Conservation (phyloP, 1,140 invertebrate genomes). For the Rhagoletis zephyria region DNA sequence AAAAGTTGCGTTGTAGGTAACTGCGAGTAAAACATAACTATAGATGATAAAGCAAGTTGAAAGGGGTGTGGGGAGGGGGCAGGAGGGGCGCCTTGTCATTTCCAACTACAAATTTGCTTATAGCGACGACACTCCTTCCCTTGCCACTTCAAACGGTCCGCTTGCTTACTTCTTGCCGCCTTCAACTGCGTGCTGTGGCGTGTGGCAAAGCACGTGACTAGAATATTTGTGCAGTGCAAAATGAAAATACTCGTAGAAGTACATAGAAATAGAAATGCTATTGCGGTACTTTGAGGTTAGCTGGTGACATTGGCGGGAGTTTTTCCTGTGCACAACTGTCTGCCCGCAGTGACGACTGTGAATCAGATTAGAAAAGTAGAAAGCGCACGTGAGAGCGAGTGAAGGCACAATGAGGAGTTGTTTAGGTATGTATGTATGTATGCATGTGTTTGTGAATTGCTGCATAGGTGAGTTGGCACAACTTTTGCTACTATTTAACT, state of each 20-base stretch:
- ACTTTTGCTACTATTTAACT: conserved; percentile 45
- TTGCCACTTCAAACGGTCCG: background rate
- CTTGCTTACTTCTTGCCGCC: background rate
- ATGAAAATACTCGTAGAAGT: background rate
- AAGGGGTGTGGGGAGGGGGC: background rate
- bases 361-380: conserved; percentile 51
- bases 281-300: conserved; percentile 49
- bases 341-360: conserved; percentile 18
- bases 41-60: background rate
- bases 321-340: conserved; percentile 24
- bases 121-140: background rate
- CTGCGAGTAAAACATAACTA: background rate
- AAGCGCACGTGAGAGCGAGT: background rate
- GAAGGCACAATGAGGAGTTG: background rate
- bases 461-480: background rate
- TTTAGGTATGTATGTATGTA: background rate
- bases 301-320: conserved; percentile 46
- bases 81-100: background rate
- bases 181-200: conserved; percentile 17
- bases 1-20: background rate
- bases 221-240: conserved; percentile 17
- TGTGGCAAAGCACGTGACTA: conserved; percentile 39
- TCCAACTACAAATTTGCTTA: conserved; percentile 48
- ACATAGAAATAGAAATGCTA: conserved; percentile 1
- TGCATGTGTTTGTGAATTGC: background rate